Base-by-base conservation (phyloP, 2,797 vertebrate genomes). In the Pygocentrus nattereri region DNA sequence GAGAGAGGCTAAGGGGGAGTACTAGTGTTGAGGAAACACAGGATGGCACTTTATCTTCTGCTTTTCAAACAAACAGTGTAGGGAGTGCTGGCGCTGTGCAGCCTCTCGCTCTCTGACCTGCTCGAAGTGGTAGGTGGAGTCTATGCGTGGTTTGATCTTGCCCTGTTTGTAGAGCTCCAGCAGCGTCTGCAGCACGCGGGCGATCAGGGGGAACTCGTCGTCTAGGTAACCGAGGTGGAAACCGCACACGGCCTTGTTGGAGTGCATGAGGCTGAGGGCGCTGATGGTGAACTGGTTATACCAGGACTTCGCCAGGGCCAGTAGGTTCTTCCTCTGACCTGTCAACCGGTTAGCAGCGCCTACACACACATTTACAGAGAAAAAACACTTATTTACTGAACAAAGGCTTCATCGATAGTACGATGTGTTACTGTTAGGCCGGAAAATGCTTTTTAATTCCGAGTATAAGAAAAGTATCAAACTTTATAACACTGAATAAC, bases 251-350 rank as follows among this genome's bases (percentile, higher is more conserved):
- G 95, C 93, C 74, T 97, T 97, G 91, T 98, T 98, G 82, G 94
- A 84, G 47, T 93, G 93, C 67, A 98, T 93, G 83, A 98, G 94
- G 86, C 96, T 96, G 89, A 96, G 75, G 15, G 95, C 90, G 18
- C 82, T 94, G 90, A 98, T 95, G 0, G 93, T 96, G 87, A 98
- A 95, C 93, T 98, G 96, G 91, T 97, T 95, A 95, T 97, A 98
- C 97, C 97, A 98, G 5, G 93, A 95, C 91, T 96, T 97, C 0
- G 96, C 96, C 88, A 98, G 76, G 25, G 95, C 95, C 90, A 98
- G 59, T 78, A 97, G 90, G 92, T 95, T 98, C 92, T 92, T 96
- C 91, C 94, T 98, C 88, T 96, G 96, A 34, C 97, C 97, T 0
- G 96, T 96, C 87, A 98, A 72, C 86, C 95, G 64, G 78, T 97